A percentile compares a stretch with the other conserved stretches of the same genome.
Evolutionary conservation across 2,888 invertebrate species (phyloP).

Genomic region (Polylopha cassiicola): DNA sequence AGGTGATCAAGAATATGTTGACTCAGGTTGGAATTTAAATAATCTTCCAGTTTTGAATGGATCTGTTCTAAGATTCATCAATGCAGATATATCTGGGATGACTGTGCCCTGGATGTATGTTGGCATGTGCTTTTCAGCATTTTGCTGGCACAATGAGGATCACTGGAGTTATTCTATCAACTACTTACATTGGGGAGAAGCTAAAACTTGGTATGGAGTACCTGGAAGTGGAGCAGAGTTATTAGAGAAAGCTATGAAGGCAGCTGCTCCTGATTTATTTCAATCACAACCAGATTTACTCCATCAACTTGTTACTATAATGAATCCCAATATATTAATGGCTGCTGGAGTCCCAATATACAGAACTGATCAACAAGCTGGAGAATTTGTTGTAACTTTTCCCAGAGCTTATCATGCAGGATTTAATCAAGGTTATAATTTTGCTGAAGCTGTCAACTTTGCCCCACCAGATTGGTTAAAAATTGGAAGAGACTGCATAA

Average conservation of each 20-base stretch:
- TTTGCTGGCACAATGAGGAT: constrained; percentile 91
- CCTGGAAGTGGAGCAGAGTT: constrained; percentile 82
- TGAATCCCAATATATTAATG: constrained; percentile 85
- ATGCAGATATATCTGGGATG: constrained; percentile 85
- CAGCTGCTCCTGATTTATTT: constrained; percentile 84
- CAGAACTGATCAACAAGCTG: constrained; percentile 83
- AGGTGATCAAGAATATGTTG: constrained; percentile 80
- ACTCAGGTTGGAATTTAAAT: constrained; percentile 86
- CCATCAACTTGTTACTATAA: constrained; percentile 87
- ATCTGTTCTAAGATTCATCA: constrained; percentile 84
- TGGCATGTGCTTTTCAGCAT: constrained; percentile 90
- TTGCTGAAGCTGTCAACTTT: constrained; percentile 91
- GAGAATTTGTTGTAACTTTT: constrained; percentile 89
- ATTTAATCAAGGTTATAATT: constrained; percentile 89
- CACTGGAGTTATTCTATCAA: constrained; percentile 91
- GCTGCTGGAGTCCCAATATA: constrained; percentile 78
- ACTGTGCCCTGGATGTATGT: constrained; percentile 90
- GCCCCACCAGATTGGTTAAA: constrained; percentile 87
- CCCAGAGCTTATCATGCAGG: constrained; percentile 89
- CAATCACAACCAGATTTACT: constrained; percentile 84
- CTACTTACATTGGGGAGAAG: constrained; percentile 89
- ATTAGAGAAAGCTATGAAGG: constrained; percentile 83
- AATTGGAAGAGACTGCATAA: constrained; percentile 82
- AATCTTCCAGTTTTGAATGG: constrained; percentile 84
- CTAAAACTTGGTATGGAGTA: constrained; percentile 90